These are phyloP conservation scores for Galagoides demidoff DNA, from an alignment of 2,797 vertebrate genomes.

Conservation along the genomic window DNA sequence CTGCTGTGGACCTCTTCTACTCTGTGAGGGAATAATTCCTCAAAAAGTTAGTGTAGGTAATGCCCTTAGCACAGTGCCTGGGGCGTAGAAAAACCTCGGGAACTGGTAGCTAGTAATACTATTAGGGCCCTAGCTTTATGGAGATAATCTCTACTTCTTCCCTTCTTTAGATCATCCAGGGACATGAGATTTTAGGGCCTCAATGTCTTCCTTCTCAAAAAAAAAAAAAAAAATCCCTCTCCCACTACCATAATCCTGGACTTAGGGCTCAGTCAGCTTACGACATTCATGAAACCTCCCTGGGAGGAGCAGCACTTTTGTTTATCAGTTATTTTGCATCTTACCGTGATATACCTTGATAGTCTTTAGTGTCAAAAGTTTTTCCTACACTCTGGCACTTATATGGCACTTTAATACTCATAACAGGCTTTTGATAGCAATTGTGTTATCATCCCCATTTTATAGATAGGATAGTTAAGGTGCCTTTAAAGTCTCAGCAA, in stretches of 20 bases:
- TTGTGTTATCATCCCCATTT: background rate
- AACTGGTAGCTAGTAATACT: background rate
- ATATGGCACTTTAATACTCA: background rate
- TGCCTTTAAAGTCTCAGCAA: background rate
- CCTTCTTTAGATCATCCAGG: slow-evolving; percentile 7
- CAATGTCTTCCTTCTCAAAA: background rate
- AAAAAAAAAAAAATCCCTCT: background rate
- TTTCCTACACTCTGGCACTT: background rate
- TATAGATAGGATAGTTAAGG: background rate
- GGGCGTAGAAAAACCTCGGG: slow-evolving; percentile 5
- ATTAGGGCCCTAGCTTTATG: background rate
- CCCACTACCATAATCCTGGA: background rate
- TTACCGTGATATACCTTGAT: background rate
- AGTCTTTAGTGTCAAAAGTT: background rate
- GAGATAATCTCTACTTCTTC: background rate
- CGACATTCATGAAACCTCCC: background rate
- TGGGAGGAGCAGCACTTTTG: background rate
- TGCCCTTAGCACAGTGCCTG: slow-evolving; percentile 35
- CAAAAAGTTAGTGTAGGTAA: background rate
- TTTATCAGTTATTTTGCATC: background rate
- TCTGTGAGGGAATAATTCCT: background rate
- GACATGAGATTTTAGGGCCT: slow-evolving; percentile 1
- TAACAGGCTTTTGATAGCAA: background rate
- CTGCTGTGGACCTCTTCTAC: background rate
- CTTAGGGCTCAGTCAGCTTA: background rate